phyloP scores from a whole-genome alignment of 2,888 invertebrate species.

The Poecilobothrus nobilitatus region DNA sequence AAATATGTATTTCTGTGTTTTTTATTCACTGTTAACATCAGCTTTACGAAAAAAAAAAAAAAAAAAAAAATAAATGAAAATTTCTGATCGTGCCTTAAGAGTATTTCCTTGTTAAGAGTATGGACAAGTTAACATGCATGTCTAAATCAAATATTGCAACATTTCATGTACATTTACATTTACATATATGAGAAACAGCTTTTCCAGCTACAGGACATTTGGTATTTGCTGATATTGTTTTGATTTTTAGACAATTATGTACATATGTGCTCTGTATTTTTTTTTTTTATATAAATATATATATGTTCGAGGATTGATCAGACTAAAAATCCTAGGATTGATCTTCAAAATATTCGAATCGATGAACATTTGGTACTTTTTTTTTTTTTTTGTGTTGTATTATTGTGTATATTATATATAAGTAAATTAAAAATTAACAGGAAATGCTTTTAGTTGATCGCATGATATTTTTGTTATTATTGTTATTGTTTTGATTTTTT shows the following conservation, averaged over 20 bases:
- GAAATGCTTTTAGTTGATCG: neutral
- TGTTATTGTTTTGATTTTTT: too few species aligned
- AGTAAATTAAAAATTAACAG: constrained; percentile 4
- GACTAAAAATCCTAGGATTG: too few species aligned
- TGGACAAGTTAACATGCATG: constrained; percentile 6
- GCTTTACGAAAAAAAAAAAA: neutral
- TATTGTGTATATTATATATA: neutral
- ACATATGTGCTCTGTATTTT: too few species aligned
- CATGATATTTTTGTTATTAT: neutral
- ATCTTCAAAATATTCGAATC: neutral
- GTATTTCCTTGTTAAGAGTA: constrained; percentile 6
- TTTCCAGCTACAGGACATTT: neutral
- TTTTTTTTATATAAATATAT: too few species aligned
- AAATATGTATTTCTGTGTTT: neutral
- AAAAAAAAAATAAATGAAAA: neutral
- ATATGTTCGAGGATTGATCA: neutral
- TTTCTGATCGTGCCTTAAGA: constrained; percentile 6
- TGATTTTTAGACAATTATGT: too few species aligned
- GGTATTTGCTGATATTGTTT: neutral
- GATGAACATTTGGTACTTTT: neutral
- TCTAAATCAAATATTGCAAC: constrained; percentile 6
- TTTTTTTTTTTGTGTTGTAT: neutral
- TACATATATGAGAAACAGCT: neutral
- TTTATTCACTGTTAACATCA: constrained; percentile 5
- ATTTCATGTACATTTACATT: neutral